These are phyloP conservation scores for Drosophila cyrtoloma DNA, from an alignment of 2,888 invertebrate genomes.

Conservation along the genomic window DNA sequence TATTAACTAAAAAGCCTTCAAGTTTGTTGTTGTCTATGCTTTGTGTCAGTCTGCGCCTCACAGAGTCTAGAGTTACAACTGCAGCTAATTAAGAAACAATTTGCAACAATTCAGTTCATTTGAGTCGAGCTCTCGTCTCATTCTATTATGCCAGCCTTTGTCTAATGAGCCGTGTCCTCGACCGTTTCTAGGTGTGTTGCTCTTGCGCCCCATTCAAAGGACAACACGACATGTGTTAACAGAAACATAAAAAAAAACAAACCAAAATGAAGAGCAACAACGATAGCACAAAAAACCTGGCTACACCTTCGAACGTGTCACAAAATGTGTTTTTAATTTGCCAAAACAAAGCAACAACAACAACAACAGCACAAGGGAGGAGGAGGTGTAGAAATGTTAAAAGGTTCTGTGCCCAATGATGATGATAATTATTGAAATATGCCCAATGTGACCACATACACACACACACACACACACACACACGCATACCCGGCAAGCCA, in stretches of 20 bases:
- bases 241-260: slow-evolving; percentile 7
- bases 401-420: slow-evolving; percentile 54
- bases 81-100: slow-evolving; percentile 33
- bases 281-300: slow-evolving; percentile 2
- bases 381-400: slow-evolving; percentile 71
- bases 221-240: slow-evolving; percentile 62
- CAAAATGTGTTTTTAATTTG: slow-evolving; percentile 77
- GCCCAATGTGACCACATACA: slow-evolving; percentile 44
- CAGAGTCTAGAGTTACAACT: neutral
- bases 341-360: slow-evolving; percentile 13
- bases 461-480: slow-evolving; percentile 41
- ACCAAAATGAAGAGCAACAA: slow-evolving; percentile 18
- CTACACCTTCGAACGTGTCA: slow-evolving; percentile 54
- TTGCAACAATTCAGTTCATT: slow-evolving; percentile 14
- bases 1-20: neutral
- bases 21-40: neutral
- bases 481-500: slow-evolving; percentile 32
- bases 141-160: slow-evolving; percentile 31
- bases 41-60: neutral
- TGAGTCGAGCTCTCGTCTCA: slow-evolving; percentile 36
- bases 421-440: slow-evolving; percentile 58
- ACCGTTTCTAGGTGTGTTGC: slow-evolving; percentile 36
- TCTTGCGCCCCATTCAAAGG: slow-evolving; percentile 16
- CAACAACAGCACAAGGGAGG: slow-evolving; percentile 37
- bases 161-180: slow-evolving; percentile 69